Conservation (phyloP, 2,113 vertebrate species). For the Corythaeola cristata region DNA sequence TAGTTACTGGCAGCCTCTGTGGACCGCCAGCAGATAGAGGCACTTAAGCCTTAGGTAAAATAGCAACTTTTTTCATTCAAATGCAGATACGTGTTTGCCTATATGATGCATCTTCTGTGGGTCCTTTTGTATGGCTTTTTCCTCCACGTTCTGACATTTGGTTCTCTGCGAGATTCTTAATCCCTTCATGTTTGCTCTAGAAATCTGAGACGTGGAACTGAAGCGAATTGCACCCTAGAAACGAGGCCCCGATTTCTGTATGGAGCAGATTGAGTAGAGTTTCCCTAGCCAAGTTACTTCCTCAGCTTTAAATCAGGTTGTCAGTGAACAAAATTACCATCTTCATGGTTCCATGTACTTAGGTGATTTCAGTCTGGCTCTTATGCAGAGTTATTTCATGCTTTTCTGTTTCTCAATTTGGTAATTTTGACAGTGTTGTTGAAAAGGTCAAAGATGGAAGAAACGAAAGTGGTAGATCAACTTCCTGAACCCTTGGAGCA, state of each 20-base stretch:
- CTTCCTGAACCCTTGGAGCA: background rate
- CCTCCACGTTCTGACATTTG: background rate
- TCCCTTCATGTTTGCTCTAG: background rate
- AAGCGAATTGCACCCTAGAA: background rate
- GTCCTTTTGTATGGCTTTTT: background rate
- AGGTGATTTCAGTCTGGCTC: background rate
- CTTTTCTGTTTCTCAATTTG: background rate
- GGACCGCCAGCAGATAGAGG: background rate
- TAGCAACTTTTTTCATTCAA: background rate
- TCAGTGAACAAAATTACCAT: background rate
- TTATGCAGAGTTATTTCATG: background rate
- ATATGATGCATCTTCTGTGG: rapidly evolving
- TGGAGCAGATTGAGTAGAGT: background rate
- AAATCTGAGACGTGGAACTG: background rate
- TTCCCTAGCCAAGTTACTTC: background rate
- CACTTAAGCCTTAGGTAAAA: background rate
- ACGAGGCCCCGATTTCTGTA: background rate
- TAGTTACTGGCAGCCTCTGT: background rate
- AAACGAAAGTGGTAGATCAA: background rate
- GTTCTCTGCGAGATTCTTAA: background rate
- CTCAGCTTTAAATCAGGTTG: background rate
- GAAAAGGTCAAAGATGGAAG: background rate
- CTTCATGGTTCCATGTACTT: background rate
- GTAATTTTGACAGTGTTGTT: background rate
- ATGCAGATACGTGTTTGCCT: background rate